These are phyloP conservation scores for Neoseiulus cucumeris DNA, from an alignment of 1,140 invertebrate genomes.

Conservation along the genomic window DNA sequence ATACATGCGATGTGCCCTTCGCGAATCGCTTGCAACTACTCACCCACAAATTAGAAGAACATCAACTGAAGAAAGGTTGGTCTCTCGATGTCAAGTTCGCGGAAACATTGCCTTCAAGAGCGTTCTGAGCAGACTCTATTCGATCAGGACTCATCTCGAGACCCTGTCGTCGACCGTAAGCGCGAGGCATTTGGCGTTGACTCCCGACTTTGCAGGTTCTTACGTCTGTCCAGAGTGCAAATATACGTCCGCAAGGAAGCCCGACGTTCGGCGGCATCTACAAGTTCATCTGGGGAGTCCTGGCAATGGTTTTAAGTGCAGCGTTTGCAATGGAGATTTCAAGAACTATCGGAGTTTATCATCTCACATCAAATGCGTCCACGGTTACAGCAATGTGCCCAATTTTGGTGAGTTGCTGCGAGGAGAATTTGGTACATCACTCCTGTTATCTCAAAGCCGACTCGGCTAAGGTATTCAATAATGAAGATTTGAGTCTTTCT, in stretches of 20 bases:
- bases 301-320: background rate
- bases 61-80: background rate
- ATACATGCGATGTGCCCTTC: background rate
- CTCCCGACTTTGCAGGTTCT: background rate
- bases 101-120: no score
- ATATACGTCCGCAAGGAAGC: background rate
- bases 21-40: background rate
- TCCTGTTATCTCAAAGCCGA: no score
- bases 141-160: no score
- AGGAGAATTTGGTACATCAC: no score
- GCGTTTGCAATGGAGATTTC: constrained; percentile 1
- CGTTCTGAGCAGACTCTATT: no score
- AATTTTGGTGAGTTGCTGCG: background rate
- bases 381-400: constrained; percentile 5
- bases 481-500: no score
- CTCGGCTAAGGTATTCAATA: no score
- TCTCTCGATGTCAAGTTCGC: no score
- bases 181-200: no score
- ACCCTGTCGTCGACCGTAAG: no score
- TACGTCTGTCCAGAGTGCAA: constrained; percentile 10
- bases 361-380: constrained; percentile 7
- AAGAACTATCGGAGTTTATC: constrained; percentile 4
- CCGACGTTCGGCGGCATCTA: background rate
- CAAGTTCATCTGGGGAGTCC: constrained; percentile 7
- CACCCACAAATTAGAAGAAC: background rate